phyloP scores from a whole-genome alignment of 2,888 invertebrate species.

The Helobdella robusta region DNA sequence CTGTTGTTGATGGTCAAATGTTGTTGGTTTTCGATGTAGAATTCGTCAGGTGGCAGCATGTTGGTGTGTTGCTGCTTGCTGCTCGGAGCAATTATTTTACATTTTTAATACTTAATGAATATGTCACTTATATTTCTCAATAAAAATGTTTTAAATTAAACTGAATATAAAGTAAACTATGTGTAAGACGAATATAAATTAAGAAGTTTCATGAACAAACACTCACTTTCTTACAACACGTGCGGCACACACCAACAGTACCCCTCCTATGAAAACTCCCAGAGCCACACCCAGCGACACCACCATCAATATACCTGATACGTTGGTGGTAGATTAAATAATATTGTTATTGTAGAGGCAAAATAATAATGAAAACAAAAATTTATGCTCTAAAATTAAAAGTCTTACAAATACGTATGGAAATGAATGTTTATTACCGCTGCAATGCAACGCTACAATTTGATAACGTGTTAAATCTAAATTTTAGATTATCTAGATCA shows the following conservation, averaged over 20 bases:
- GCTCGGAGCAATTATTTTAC: no score
- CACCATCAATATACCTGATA: conserved; percentile 33
- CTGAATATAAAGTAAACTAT: not conserved
- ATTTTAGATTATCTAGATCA: no score
- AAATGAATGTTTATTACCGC: no score
- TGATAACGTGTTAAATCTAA: no score
- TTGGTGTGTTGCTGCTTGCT: not conserved
- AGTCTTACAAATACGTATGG: no score
- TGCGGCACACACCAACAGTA: conserved; percentile 33
- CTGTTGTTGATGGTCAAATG: not conserved
- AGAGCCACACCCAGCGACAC: conserved; percentile 34
- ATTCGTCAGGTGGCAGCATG: conserved; percentile 14
- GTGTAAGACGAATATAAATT: no score
- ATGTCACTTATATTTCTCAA: not conserved
- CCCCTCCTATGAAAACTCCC: conserved; percentile 34
- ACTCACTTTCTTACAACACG: conserved; percentile 32
- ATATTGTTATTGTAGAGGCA: no score
- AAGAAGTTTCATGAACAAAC: not conserved
- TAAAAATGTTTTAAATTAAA: not conserved
- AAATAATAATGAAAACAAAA: no score
- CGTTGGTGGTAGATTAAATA: no score
- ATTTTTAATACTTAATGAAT: no score
- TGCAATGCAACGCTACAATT: no score
- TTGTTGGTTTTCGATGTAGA: conserved; percentile 9
- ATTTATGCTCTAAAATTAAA: no score